These are phyloP conservation scores for Ciona savignyi DNA, from an alignment of 23 tunicate genomes.

Conservation along the genomic window DNA sequence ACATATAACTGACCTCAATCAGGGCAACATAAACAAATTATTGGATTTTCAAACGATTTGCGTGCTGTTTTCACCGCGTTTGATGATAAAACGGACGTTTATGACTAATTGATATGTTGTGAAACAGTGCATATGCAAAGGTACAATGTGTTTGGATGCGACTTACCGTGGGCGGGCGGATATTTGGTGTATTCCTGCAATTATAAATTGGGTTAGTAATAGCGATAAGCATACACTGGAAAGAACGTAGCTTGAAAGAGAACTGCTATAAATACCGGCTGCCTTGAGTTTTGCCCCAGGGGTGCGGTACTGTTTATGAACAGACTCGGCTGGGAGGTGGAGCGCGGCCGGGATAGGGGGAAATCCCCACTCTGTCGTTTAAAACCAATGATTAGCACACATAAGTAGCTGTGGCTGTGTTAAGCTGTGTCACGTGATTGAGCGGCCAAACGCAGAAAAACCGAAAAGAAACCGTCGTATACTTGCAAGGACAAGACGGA, in stretches of 20 bases:
- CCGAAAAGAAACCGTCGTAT: no score
- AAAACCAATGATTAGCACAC: neutral
- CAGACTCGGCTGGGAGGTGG: slow-evolving; percentile 82
- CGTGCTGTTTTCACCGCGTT: no score
- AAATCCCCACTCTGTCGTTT: neutral
- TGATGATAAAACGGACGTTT: no score
- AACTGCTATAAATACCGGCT: slow-evolving; percentile 4
- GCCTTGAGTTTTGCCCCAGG: slow-evolving; percentile 1
- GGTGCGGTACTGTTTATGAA: slow-evolving; percentile 47
- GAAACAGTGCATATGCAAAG: no score
- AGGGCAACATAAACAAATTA: no score
- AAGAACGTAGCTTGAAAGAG: no score
- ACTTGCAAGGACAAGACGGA: neutral
- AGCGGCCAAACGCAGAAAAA: no score
- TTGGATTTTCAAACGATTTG: no score
- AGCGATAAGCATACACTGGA: neutral
- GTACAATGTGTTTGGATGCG: no score
- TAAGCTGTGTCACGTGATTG: neutral
- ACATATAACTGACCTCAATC: no score
- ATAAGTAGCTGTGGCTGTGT: no score
- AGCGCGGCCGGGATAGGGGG: slow-evolving; percentile 43
- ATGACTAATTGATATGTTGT: no score
- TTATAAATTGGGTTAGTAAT: neutral
- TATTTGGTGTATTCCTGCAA: neutral
- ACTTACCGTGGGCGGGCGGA: slow-evolving; percentile 3